Evolutionary conservation across 2,113 vertebrate genomes (phyloP).

Genomic region (Cariama cristata): DNA sequence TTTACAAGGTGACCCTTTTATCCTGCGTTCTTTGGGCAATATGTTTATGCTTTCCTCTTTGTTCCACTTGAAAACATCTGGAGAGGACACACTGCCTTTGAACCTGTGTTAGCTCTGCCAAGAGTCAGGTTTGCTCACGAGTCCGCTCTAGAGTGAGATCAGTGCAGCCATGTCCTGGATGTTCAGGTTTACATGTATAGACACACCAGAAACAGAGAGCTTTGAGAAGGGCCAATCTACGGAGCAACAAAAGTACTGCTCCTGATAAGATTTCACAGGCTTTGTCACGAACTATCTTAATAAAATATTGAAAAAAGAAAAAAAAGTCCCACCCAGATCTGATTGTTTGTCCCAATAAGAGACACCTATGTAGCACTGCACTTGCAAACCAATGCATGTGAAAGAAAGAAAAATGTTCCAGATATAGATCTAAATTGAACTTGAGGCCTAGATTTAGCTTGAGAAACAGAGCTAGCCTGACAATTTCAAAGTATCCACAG

Average conservation of each 20-base stretch:
- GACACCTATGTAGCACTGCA: background rate
- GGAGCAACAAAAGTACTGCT: background rate
- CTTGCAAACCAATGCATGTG: background rate
- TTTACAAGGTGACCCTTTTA: background rate
- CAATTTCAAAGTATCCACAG: background rate
- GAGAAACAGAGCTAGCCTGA: background rate
- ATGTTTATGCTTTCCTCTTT: background rate
- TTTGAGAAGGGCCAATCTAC: background rate
- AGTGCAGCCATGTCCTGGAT: background rate
- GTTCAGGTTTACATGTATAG: background rate
- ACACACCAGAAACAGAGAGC: background rate
- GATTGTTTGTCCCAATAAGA: background rate
- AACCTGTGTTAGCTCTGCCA: background rate
- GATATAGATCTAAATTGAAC: background rate
- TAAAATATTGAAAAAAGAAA: background rate
- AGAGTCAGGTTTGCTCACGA: rapidly evolving
- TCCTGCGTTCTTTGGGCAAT: background rate
- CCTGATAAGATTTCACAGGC: background rate
- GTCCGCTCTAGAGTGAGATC: background rate
- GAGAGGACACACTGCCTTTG: background rate
- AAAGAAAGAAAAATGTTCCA: background rate
- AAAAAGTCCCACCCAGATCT: background rate
- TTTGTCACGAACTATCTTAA: background rate
- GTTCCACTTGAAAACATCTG: background rate
- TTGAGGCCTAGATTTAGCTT: background rate